These are phyloP conservation scores for Solen grandis DNA, from an alignment of 1,140 invertebrate species.

Conservation along the genomic window DNA sequence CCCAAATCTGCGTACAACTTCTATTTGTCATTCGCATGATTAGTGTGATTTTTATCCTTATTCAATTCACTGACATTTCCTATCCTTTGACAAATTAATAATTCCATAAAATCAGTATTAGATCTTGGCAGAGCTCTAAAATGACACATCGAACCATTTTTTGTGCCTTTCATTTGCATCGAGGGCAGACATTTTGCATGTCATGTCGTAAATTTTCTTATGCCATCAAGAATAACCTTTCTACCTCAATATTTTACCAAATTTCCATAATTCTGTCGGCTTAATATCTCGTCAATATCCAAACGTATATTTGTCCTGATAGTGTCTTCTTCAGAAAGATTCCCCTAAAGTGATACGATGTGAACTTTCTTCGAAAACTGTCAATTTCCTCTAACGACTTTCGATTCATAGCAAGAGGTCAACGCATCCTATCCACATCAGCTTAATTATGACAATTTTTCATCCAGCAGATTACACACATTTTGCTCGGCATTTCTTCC, in stretches of 20 bases:
- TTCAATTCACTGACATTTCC: neutral
- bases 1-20: too few species aligned
- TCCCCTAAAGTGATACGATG: slow-evolving; percentile 38
- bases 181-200: slow-evolving; percentile 27
- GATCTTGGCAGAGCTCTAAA: neutral
- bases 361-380: slow-evolving; percentile 38
- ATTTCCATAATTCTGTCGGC: slow-evolving; percentile 54
- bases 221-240: slow-evolving; percentile 23
- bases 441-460: slow-evolving; percentile 47
- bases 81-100: slow-evolving; percentile 44
- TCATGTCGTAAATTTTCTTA: slow-evolving; percentile 56
- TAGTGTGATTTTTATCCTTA: neutral
- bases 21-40: neutral
- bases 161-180: slow-evolving; percentile 23
- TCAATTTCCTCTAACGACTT: slow-evolving; percentile 50
- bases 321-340: slow-evolving; percentile 49
- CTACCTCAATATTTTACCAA: slow-evolving; percentile 43
- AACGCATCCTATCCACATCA: neutral
- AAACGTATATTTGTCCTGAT: slow-evolving; percentile 46
- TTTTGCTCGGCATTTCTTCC: too few species aligned
- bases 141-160: neutral
- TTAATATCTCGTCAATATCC: slow-evolving; percentile 39
- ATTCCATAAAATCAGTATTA: slow-evolving; percentile 3
- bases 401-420: slow-evolving; percentile 20
- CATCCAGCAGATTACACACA: too few species aligned